Conservation (phyloP, 2,888 invertebrate genomes). For the Melinaea marsaeus region DNA sequence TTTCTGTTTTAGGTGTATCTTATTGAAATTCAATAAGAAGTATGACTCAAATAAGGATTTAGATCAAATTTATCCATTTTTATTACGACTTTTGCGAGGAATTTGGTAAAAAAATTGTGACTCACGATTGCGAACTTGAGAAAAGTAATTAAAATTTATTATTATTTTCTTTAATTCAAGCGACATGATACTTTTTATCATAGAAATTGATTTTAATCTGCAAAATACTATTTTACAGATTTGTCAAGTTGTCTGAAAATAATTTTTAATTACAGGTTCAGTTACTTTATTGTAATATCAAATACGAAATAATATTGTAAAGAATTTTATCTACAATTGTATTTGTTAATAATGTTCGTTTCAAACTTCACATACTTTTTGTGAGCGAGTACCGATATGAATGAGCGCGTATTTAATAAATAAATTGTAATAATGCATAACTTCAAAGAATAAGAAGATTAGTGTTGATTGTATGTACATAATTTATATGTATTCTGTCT, state of each 20-base stretch:
- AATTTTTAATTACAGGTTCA: too few relatives aligned
- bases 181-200: slow-evolving; percentile 55
- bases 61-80: slow-evolving; percentile 55
- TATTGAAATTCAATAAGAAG: slow-evolving; percentile 26
- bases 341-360: not conserved
- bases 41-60: slow-evolving; percentile 29
- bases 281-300: too few relatives aligned
- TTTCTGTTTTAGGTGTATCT: slow-evolving; percentile 4
- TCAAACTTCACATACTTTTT: not conserved
- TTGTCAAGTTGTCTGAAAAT: slow-evolving; percentile 9
- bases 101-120: slow-evolving; percentile 66
- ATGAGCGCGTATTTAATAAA: slow-evolving; percentile 14
- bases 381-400: not conserved
- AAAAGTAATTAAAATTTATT: slow-evolving; percentile 74
- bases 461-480: slow-evolving; percentile 20
- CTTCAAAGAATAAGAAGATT: slow-evolving; percentile 21
- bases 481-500: slow-evolving; percentile 23
- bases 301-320: too few relatives aligned
- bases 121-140: slow-evolving; percentile 72
- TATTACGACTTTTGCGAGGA: slow-evolving; percentile 27
- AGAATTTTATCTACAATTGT: too few relatives aligned
- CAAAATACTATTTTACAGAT: slow-evolving; percentile 38
- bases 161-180: slow-evolving; percentile 64
- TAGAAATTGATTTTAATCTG: slow-evolving; percentile 44
- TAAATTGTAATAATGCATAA: slow-evolving; percentile 20